Evolutionary conservation across 1,140 invertebrate genomes (phyloP), one percentile per base, ranked within the genome.

Genomic region (Drosophila watanabei): DNA sequence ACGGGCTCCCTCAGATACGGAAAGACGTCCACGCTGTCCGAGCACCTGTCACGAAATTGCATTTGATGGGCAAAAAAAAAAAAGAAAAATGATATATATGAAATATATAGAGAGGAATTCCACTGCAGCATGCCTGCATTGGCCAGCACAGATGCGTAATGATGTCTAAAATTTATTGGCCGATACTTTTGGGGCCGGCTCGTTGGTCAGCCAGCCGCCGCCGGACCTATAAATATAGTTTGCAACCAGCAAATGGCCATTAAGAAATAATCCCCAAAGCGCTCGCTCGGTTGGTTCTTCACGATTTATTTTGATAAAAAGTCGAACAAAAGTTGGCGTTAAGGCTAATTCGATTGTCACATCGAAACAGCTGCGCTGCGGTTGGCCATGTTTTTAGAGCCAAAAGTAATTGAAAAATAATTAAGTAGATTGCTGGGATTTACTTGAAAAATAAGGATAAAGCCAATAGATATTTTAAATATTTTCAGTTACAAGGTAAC

Each of bases 21-120:
- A 91, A 93, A 93, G 69, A 93, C 80, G 73, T 93, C 92, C 68
- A 93, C 77, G 62, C 88, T 89, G 72, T 93, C 92, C 80, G 80
- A 91, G 79, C 92, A 93, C 48, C 92, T 93, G 92, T 88, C 85
- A 79, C 73, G 43, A 75, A 76, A 76, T 79, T 84, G 82, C 73
- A 79, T 70, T 81, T 58, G 57, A 90, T 72, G 32, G 60, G 46
- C 35, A 6, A 28, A 16, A 68, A 60, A 57, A 39, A 54, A 61
- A 1, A 24, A 16, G 3, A n/a, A 30, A n/a, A n/a, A n/a, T 24
- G 24, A 30, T n/a, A 35, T 32, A 60, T 30, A 39, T 13, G 32
- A 33, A 39, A 35, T 52, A 52, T 9, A 30, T 20, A 30, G 39
- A 37, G 43, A 48, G 62, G 60, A 62, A 72, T 77, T 73, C 48